phyloP scores from a whole-genome alignment of 2,113 vertebrate genomes.

The Dasypus novemcinctus region DNA sequence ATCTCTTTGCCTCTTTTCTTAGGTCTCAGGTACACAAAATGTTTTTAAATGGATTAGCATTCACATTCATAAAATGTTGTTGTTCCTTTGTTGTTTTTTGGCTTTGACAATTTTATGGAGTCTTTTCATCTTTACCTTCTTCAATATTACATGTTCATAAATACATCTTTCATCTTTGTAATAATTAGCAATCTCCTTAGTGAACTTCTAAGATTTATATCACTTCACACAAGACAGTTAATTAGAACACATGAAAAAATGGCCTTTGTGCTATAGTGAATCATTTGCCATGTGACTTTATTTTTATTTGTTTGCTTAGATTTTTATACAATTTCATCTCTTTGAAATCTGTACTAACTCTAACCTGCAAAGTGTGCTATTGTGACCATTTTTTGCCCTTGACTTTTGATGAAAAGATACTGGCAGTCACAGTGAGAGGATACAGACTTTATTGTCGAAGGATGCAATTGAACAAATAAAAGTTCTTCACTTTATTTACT shows the following conservation, averaged over 20 bases:
- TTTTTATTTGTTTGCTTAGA: conserved; percentile 50
- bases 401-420: background rate
- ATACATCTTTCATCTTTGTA: background rate
- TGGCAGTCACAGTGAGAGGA: background rate
- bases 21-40: conserved; percentile 38
- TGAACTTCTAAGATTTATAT: background rate
- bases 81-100: background rate
- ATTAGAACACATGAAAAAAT: background rate
- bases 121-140: conserved; percentile 35
- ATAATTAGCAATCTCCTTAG: conserved; percentile 35
- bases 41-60: conserved; percentile 3
- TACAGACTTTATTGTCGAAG: background rate
- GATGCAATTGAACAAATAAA: background rate
- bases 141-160: conserved; percentile 6
- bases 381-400: background rate
- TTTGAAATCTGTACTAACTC: background rate
- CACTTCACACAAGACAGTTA: background rate
- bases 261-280: background rate
- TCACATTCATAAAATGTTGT: conserved; percentile 3
- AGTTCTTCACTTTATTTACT: background rate
- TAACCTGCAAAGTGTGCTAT: background rate
- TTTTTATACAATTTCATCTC: conserved; percentile 17
- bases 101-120: background rate
- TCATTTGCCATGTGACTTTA: conserved; percentile 8
- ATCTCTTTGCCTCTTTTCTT: conserved; percentile 58